Conservation (phyloP, 2,113 vertebrate species). For the Sander vitreus region DNA sequence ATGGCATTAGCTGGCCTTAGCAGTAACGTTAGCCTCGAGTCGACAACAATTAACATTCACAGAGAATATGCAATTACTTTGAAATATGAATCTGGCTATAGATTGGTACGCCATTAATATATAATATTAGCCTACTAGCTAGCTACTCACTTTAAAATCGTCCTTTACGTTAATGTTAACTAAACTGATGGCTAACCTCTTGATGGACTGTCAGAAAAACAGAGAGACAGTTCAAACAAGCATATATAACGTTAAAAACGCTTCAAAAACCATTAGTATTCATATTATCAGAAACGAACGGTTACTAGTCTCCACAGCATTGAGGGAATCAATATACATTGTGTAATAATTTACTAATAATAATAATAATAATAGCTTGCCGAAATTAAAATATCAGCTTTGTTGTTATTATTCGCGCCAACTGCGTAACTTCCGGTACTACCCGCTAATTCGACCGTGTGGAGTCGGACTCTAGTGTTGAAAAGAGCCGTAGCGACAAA, state of each 20-base stretch:
- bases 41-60: neutral
- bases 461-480: neutral
- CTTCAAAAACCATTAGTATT: neutral
- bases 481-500: neutral
- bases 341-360: neutral
- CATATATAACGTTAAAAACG: neutral
- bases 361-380: accelerated
- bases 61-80: neutral
- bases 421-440: conserved; percentile 55
- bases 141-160: neutral
- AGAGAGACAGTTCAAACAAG: neutral
- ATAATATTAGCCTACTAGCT: neutral
- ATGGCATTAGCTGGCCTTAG: neutral
- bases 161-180: neutral
- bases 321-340: neutral
- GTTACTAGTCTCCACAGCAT: accelerated
- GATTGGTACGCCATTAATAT: neutral
- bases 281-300: neutral
- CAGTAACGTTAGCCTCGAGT: neutral
- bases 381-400: neutral
- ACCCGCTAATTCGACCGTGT: conserved; percentile 30
- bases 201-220: neutral
- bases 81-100: neutral
- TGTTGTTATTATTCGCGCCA: conserved; percentile 75
- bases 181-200: conserved; percentile 1